Percentiles rank a stretch among this genome's conserved stretches.
Conservation (phyloP, 2,113 vertebrate genomes). For the Equus quagga region DNA sequence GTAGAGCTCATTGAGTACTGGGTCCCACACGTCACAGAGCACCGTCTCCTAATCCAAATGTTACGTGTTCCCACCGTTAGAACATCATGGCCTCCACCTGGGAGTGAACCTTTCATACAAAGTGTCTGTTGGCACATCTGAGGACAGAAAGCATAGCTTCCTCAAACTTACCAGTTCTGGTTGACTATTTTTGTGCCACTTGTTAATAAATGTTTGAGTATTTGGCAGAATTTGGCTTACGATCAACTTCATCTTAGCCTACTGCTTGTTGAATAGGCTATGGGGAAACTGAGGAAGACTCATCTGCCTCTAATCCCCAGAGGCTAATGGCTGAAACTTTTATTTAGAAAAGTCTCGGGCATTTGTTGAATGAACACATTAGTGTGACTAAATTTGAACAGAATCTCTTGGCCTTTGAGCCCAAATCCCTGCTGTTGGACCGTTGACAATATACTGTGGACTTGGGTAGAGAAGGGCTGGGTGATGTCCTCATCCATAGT, state of each 20-base stretch:
- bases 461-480: neutral
- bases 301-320: neutral
- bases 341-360: neutral
- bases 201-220: neutral
- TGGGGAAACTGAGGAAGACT: neutral
- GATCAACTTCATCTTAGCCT: neutral
- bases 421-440: neutral
- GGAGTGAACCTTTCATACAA: neutral
- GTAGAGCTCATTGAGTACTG: neutral
- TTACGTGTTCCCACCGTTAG: neutral
- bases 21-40: neutral
- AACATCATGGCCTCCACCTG: neutral
- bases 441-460: neutral
- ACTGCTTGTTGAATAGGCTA: neutral
- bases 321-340: neutral
- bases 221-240: slow-evolving; percentile 18
- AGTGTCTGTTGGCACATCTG: neutral
- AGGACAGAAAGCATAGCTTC: neutral
- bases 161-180: neutral
- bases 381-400: neutral
- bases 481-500: neutral
- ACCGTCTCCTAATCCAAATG: neutral
- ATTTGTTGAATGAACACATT: neutral
- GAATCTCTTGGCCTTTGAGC: neutral
- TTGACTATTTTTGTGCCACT: neutral